These are phyloP conservation scores for Drosophila tanythrix DNA, from an alignment of 2,888 invertebrate species.

Conservation along the genomic window DNA sequence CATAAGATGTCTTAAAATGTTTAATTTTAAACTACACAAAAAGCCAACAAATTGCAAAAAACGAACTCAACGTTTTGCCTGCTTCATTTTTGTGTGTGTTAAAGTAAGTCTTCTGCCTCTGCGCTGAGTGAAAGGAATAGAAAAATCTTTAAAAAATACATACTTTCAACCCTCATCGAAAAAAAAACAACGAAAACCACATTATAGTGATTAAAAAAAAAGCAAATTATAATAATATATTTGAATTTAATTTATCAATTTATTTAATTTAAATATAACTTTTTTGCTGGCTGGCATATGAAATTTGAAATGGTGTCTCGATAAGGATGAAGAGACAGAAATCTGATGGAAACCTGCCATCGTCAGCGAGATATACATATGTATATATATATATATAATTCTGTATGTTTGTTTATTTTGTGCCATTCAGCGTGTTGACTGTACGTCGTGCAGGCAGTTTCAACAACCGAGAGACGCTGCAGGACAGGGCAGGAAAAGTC, in stretches of 20 bases:
- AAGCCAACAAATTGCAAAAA: background rate
- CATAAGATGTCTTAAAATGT: background rate
- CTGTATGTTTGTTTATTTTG: background rate
- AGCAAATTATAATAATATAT: no score
- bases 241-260: background rate
- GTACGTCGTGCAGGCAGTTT: background rate
- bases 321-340: background rate
- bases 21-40: background rate
- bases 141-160: no score
- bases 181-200: background rate
- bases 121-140: background rate
- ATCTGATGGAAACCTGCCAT: background rate
- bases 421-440: background rate
- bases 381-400: background rate
- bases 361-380: background rate
- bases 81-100: background rate
- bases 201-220: background rate
- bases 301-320: background rate
- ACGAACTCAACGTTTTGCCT: rapidly evolving
- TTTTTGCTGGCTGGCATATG: background rate
- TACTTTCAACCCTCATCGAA: background rate
- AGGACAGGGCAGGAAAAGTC: background rate
- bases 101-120: background rate
- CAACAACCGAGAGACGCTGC: background rate
- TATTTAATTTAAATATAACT: background rate